Base-by-base conservation (phyloP, 2,113 vertebrate species). In the Paramisgurnus dabryanus region DNA sequence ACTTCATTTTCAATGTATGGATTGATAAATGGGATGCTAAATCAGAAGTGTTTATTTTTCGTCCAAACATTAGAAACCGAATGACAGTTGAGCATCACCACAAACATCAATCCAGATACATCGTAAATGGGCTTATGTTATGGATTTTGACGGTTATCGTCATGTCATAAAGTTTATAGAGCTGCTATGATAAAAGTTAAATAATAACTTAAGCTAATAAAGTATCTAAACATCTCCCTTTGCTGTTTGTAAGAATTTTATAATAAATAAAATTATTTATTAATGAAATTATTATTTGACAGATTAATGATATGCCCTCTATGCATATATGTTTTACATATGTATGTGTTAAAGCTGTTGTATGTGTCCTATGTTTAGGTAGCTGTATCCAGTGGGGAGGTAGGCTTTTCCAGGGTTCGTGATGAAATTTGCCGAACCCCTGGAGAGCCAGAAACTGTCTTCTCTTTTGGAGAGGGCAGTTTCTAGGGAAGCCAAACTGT, bases 381-480 rank as follows among this genome's bases (percentile, higher is more conserved):
- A 94, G 95, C 95, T 96, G 96, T 95, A 96, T 96, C 95, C 95
- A 92, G 94, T 95, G 96, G 94, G 95, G 95, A 95, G 94, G 93
- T 92, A 93, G 94, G 95, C 92, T 92, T 88, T 92, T 93, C 94
- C 95, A 92, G 92, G 95, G 94, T 93, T 92, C 81, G 94, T 90
- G 89, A 99, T 98, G 97, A 99, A 97, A 93, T 95, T 94, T 91
- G 87, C 90, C 86, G 93, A 95, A 91, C 93, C 95, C 94, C 94
- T 95, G 95, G 96, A 96, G 93, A 94, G 93, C 93, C 96, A 95
- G 95, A 97, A 94, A 91, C 94, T 98, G 95, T 95, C 94, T 90
- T 94, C 96, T 93, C 95, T 98, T 55, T 87, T 99, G 89, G 96
- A 98, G 92, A 97, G 81, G 89, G 95, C 97, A 80, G 93, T 95